Evolutionary conservation across 2,113 vertebrate species (phyloP).

Genomic region (Hypanus sabinus): DNA sequence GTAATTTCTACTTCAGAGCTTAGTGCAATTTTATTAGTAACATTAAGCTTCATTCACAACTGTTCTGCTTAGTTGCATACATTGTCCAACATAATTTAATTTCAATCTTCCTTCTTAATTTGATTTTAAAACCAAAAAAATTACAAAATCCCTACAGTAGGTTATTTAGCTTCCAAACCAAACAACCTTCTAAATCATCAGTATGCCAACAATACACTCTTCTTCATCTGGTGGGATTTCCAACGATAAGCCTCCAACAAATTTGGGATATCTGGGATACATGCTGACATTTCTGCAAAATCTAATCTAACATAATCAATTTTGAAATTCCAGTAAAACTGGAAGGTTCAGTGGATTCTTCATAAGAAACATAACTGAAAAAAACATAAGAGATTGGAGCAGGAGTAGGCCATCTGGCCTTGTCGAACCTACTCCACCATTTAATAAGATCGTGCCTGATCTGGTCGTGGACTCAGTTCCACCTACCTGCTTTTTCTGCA

Average conservation of each 20-base stretch:
- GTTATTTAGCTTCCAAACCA: not conserved
- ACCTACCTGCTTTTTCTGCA: no score
- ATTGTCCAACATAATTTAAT: not conserved
- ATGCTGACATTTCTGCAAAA: no score
- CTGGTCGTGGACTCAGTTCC: no score
- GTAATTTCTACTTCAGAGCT: not conserved
- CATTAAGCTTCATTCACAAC: not conserved
- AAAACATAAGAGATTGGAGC: no score
- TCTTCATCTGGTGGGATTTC: not conserved
- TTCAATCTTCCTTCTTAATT: not conserved
- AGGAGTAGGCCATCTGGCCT: no score
- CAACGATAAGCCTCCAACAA: no score
- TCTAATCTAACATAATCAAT: no score
- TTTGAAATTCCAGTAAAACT: not conserved
- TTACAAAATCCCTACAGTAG: not conserved
- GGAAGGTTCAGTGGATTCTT: not conserved
- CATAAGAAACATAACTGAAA: not conserved
- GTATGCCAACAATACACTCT: not conserved
- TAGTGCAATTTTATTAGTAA: not conserved
- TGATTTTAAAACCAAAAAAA: not conserved
- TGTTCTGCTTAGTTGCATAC: not conserved
- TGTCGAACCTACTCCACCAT: no score
- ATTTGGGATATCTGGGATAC: no score
- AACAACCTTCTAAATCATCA: not conserved
- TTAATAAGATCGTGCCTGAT: no score